Base-by-base conservation (phyloP, 2,797 vertebrate genomes). In the Rhyacichthys aspro region DNA sequence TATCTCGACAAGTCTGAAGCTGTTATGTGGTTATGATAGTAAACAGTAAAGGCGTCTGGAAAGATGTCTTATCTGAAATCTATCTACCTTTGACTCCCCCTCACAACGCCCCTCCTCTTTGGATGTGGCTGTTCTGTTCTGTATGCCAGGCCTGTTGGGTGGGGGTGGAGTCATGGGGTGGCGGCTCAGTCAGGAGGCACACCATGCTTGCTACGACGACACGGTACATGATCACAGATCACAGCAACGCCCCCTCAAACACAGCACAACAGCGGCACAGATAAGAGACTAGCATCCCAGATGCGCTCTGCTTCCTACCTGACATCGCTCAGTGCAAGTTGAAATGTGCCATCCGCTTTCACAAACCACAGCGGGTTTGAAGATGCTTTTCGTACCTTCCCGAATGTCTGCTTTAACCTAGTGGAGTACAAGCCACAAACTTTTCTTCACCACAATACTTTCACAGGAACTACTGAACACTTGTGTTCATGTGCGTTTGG, bases 21-120 rank as follows among this genome's bases (percentile, higher is more conserved):
- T 76, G 89, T 88, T 89, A 72, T 87, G 86, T 83, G 89, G 89
- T 88, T 88, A 63, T 82, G 85, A 89, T 86, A 84, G 87, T 90
- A 86, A 90, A 91, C 87, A 90, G 82, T 75, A 71, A 82, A 88
- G 85, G 84, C 83, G 81, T 89, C 89, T 84, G 84, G 78, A 85
- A 83, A 84, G 84, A 90, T 58, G 82, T 79, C 76, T 88, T 91
- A 91, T 91, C 89, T 88, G 48, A 77, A 79, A 88, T 86, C 86
- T 88, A 78, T 76, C 86, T 83, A 83, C 85, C 86, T 87, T 76
- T 65, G 76, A 59, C 59, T 37, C 70, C 81, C 81, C 64, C 67
- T 56, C 66, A 64, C 39, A 66, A 28, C 23, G 60, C 71, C 69
- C 67, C 42, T 55, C 66, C 67, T 79, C 44, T 74, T 79, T 75